phyloP scores from a whole-genome alignment of 2,888 invertebrate genomes.

The Ypsolopha scabrella region DNA sequence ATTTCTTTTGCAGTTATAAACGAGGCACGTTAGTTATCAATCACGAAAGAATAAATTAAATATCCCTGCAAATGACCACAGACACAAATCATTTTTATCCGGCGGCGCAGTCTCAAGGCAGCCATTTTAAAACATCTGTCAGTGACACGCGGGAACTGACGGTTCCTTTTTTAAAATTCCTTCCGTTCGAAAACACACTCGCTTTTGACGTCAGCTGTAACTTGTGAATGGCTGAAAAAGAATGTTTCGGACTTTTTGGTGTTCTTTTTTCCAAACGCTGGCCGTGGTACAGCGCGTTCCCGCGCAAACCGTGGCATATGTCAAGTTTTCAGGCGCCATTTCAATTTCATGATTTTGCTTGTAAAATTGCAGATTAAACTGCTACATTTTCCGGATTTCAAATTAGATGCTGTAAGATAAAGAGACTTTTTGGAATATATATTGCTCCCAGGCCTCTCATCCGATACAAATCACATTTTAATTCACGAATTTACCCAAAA shows the following conservation, averaged over 20 bases:
- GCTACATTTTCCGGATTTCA: too few relatives aligned
- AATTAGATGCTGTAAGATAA: too few relatives aligned
- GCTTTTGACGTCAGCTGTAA: constrained; percentile 17
- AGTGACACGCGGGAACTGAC: constrained; percentile 25
- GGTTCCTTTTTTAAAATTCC: constrained; percentile 27
- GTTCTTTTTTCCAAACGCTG: constrained; percentile 3
- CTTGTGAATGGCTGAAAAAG: constrained; percentile 3
- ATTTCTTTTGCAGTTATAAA: too few relatives aligned
- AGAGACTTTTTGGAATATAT: too few relatives aligned
- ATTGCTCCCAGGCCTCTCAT: too few relatives aligned
- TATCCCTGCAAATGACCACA: neutral
- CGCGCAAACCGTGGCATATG: neutral
- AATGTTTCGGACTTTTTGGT: constrained; percentile 3
- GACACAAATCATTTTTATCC: constrained; percentile 11
- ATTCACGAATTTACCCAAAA: neutral
- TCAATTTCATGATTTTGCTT: too few relatives aligned
- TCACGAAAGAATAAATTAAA: neutral
- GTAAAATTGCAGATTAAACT: too few relatives aligned
- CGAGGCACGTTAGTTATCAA: too few relatives aligned
- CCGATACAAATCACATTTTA: too few relatives aligned
- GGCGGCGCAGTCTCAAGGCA: constrained; percentile 8
- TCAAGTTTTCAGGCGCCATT: neutral
- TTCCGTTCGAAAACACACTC: constrained; percentile 15
- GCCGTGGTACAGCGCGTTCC: constrained; percentile 4
- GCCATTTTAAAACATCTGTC: constrained; percentile 35